Evolutionary conservation across 2,797 vertebrate species (phyloP).

Genomic region (Halcyon chelicuti): DNA sequence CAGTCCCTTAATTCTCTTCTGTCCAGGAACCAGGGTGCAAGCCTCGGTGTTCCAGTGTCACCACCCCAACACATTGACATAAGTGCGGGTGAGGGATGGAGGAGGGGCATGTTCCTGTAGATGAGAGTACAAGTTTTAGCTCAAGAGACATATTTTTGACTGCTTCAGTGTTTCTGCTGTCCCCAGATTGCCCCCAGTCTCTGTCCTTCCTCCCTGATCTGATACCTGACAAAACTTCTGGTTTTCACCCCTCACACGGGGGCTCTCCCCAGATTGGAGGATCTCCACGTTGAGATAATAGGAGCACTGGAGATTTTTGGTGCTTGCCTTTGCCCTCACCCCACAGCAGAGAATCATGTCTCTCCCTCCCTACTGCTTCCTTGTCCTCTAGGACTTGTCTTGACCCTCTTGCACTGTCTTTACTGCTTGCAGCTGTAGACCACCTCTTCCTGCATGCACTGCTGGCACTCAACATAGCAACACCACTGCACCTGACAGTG

Average conservation of each 20-base stretch:
- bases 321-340: neutral
- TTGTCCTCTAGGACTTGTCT: neutral
- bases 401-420: neutral
- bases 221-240: neutral
- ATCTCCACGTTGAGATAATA: neutral
- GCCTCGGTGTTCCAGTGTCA: neutral
- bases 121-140: neutral
- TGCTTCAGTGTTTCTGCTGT: neutral
- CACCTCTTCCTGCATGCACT: conserved; percentile 93
- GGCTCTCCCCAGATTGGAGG: neutral
- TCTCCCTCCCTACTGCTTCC: neutral
- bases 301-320: neutral
- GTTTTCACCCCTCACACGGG: neutral
- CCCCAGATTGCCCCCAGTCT: neutral
- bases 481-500: conserved; percentile 99
- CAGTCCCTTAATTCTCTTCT: neutral
- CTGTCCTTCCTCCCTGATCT: neutral
- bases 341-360: neutral
- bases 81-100: neutral
- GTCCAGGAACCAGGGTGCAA: neutral
- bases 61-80: neutral
- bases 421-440: conserved; percentile 94
- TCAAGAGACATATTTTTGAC: neutral
- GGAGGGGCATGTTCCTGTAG: neutral
- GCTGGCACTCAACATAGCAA: conserved; percentile 98